phyloP scores from a whole-genome alignment of 2,113 vertebrate species.

The Saccopteryx bilineata region DNA sequence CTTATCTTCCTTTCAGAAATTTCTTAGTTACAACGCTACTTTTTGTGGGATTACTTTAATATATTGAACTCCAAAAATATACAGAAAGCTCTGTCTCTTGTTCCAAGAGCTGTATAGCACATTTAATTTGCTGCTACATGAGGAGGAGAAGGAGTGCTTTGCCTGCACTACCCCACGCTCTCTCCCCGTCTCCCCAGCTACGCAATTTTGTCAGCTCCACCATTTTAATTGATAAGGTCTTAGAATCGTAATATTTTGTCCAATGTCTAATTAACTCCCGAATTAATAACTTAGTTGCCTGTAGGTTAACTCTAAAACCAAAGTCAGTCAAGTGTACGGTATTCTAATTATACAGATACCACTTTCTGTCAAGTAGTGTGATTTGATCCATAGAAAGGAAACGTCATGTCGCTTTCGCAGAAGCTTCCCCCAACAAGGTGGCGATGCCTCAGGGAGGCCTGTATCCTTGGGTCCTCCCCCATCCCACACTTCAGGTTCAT shows the following conservation, averaged over 20 bases:
- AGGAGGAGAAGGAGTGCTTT: neutral
- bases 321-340: neutral
- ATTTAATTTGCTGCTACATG: neutral
- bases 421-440: neutral
- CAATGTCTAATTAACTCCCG: neutral
- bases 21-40: neutral
- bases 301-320: neutral
- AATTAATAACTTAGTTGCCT: neutral
- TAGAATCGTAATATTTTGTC: neutral
- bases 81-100: neutral
- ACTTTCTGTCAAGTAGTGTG: neutral
- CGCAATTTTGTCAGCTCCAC: neutral
- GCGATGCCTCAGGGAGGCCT: neutral
- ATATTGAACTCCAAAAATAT: neutral
- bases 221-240: neutral
- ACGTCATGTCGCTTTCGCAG: neutral
- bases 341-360: neutral
- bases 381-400: neutral
- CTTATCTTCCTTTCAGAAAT: neutral
- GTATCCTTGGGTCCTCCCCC: neutral
- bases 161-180: fast-evolving
- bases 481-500: neutral
- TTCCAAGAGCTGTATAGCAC: neutral
- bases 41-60: neutral
- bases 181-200: fast-evolving